These are phyloP conservation scores for Macrocentrus cingulum DNA, from an alignment of 1,140 invertebrate species.

Conservation along the genomic window DNA sequence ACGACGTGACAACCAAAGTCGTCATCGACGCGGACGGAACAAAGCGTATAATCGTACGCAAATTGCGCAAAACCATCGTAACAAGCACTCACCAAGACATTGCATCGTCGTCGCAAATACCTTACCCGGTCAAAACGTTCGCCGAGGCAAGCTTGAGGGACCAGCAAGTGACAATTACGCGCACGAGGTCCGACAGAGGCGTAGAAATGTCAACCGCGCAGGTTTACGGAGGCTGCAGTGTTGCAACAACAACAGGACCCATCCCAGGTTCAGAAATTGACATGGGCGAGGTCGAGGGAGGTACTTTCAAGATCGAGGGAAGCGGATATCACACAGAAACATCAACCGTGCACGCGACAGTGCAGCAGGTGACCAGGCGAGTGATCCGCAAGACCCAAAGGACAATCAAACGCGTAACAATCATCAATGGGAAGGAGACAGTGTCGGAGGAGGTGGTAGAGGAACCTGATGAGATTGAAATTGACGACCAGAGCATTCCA, in stretches of 20 bases:
- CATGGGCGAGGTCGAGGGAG: slow-evolving; percentile 65
- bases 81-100: slow-evolving; percentile 54
- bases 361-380: slow-evolving; percentile 76
- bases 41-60: slow-evolving; percentile 75
- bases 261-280: slow-evolving; percentile 63
- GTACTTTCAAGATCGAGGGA: slow-evolving; percentile 47
- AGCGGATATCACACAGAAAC: slow-evolving; percentile 57
- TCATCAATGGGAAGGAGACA: slow-evolving; percentile 81
- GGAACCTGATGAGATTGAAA: slow-evolving; percentile 79
- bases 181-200: slow-evolving; percentile 65
- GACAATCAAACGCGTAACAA: slow-evolving; percentile 72
- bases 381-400: slow-evolving; percentile 73
- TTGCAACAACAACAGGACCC: slow-evolving; percentile 63
- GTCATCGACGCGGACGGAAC: slow-evolving; percentile 80
- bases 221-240: slow-evolving; percentile 65
- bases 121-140: slow-evolving; percentile 66
- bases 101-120: too few relatives aligned
- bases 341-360: slow-evolving; percentile 72
- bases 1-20: slow-evolving; percentile 76
- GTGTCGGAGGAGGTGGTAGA: slow-evolving; percentile 80
- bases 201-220: slow-evolving; percentile 64
- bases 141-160: slow-evolving; percentile 67
- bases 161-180: slow-evolving; percentile 66
- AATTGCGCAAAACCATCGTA: slow-evolving; percentile 57
- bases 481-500: slow-evolving; percentile 73